Conservation (phyloP, 2,888 invertebrate species). For the Scotopteryx bipunctaria region DNA sequence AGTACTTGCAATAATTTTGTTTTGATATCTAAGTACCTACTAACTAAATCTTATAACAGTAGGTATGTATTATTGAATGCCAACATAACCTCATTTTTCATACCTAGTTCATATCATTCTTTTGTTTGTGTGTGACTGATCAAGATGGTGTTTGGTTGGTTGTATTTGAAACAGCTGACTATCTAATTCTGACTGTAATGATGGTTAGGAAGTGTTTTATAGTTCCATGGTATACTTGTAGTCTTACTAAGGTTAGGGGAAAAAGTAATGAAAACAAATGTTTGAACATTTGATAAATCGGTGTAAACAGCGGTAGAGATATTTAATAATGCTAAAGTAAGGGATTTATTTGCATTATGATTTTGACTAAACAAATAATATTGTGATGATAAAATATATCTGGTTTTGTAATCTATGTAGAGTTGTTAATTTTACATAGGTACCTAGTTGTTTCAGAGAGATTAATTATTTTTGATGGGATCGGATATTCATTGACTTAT, state of each 20-base stretch:
- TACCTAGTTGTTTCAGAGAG: no score
- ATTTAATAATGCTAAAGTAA: background rate
- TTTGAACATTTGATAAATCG: background rate
- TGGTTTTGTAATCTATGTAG: no score
- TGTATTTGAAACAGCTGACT: slow-evolving; percentile 22
- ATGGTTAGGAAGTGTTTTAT: background rate
- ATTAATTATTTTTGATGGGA: background rate
- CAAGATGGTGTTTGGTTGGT: slow-evolving; percentile 2
- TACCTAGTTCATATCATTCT: slow-evolving; percentile 18
- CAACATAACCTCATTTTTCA: slow-evolving; percentile 33
- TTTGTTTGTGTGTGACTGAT: slow-evolving; percentile 35
- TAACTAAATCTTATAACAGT: slow-evolving; percentile 9
- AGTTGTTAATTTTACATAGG: no score
- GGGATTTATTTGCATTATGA: no score
- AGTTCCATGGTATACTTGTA: background rate
- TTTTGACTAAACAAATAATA: no score
- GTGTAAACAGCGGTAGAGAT: background rate
- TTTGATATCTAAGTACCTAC: background rate
- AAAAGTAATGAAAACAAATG: background rate
- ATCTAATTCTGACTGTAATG: slow-evolving; percentile 3
- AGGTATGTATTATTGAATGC: slow-evolving; percentile 15
- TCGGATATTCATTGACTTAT: background rate
- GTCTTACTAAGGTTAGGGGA: slow-evolving; percentile 1
- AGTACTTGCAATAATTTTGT: background rate
- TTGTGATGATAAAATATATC: no score